These are phyloP conservation scores for Amphimallon solstitiale DNA, from an alignment of 2,888 invertebrate species.

Conservation along the genomic window DNA sequence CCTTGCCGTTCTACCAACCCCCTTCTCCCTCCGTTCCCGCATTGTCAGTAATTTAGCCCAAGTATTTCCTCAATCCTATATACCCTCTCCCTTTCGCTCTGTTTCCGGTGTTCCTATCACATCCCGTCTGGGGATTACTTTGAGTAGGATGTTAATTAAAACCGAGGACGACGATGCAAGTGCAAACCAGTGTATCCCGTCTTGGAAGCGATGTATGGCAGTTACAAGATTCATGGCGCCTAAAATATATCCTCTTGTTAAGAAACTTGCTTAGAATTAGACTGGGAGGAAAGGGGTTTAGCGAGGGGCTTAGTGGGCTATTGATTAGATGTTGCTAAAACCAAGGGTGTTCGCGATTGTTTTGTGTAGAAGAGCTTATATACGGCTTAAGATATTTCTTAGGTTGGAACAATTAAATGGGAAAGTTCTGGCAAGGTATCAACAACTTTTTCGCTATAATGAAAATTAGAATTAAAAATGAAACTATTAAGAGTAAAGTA, in stretches of 20 bases:
- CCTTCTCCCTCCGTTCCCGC: slow-evolving; percentile 42
- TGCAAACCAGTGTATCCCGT: slow-evolving; percentile 50
- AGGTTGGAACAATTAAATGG: too few relatives aligned
- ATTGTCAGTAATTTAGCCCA: slow-evolving; percentile 48
- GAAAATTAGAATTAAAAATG: too few relatives aligned
- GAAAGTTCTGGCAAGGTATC: too few relatives aligned
- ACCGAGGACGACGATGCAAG: slow-evolving; percentile 49
- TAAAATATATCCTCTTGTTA: slow-evolving; percentile 34
- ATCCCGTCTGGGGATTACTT: slow-evolving; percentile 61
- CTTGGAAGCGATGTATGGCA: slow-evolving; percentile 33
- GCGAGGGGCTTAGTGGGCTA: too few relatives aligned
- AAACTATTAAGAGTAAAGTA: too few relatives aligned
- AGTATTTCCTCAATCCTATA: slow-evolving; percentile 63
- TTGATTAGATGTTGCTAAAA: too few relatives aligned
- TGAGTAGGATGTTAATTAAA: slow-evolving; percentile 53
- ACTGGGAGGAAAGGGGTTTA: too few relatives aligned
- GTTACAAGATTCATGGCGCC: slow-evolving; percentile 32
- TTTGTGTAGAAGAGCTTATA: too few relatives aligned
- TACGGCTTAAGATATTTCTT: too few relatives aligned
- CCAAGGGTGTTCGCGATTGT: too few relatives aligned
- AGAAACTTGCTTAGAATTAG: slow-evolving; percentile 26
- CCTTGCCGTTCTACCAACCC: neutral
- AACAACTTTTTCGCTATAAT: too few relatives aligned
- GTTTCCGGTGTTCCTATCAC: slow-evolving; percentile 61
- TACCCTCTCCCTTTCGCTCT: slow-evolving; percentile 69